Evolutionary conservation across 2,888 invertebrate genomes (phyloP).

Genomic region (Endotricha flammealis): DNA sequence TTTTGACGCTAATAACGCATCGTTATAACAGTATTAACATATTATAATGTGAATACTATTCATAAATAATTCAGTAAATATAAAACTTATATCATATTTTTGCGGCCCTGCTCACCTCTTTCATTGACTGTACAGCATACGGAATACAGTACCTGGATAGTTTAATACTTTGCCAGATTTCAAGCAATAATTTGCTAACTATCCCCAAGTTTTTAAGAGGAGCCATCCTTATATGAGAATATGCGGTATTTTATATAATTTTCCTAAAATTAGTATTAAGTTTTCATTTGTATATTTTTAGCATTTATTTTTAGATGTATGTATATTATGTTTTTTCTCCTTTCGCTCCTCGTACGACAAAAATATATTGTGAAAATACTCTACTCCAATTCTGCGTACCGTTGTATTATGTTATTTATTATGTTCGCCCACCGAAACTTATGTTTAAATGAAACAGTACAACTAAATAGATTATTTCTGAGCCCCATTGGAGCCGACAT

Average conservation of each 20-base stretch:
- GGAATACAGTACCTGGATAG: too few relatives aligned
- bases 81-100: too few relatives aligned
- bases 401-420: constrained; percentile 35
- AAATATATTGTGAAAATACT: constrained; percentile 38
- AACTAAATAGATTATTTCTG: constrained; percentile 15
- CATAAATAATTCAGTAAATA: too few relatives aligned
- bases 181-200: too few relatives aligned
- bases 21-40: too few relatives aligned
- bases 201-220: too few relatives aligned
- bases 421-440: constrained; percentile 51
- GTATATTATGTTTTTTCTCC: constrained; percentile 47
- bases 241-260: constrained; percentile 31
- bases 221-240: constrained; percentile 16
- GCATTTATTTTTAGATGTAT: constrained; percentile 48
- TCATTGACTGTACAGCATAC: too few relatives aligned
- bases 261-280: constrained; percentile 34
- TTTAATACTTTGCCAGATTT: too few relatives aligned
- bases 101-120: too few relatives aligned
- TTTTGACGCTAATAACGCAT: too few relatives aligned
- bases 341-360: constrained; percentile 27
- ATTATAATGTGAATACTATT: too few relatives aligned
- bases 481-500: too few relatives aligned
- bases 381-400: constrained; percentile 25
- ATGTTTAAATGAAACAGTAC: constrained; percentile 34
- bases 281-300: constrained; percentile 47